Conservation (phyloP, 2,888 invertebrate genomes). For the Pristionchus entomophagus region DNA sequence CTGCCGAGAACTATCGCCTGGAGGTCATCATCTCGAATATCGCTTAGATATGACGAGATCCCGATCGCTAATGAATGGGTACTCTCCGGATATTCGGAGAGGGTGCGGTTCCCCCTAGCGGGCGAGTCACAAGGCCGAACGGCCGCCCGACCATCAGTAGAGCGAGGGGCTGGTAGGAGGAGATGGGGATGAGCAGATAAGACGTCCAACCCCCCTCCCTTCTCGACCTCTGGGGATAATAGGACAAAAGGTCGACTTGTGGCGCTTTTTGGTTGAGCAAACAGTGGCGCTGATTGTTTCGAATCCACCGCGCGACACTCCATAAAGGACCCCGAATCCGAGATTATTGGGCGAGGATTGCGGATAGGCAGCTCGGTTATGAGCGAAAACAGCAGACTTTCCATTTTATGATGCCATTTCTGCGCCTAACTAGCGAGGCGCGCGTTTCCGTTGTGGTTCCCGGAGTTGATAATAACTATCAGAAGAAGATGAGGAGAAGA, state of each 20-base stretch:
- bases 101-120: slow-evolving; percentile 16
- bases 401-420: background rate
- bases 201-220: slow-evolving; percentile 54
- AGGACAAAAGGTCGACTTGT: slow-evolving; percentile 34
- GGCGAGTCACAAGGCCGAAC: background rate
- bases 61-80: slow-evolving; percentile 11
- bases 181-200: slow-evolving; percentile 47
- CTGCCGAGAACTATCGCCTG: background rate
- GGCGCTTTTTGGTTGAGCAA: slow-evolving; percentile 31
- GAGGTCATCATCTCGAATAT: background rate
- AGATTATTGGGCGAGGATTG: slow-evolving; percentile 25
- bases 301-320: background rate
- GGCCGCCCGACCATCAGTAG: background rate
- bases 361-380: slow-evolving; percentile 9
- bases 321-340: background rate
- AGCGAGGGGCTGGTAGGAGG: slow-evolving; percentile 22
- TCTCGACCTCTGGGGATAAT: slow-evolving; percentile 51
- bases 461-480: background rate
- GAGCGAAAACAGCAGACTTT: background rate
- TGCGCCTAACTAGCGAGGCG: background rate
- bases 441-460: background rate
- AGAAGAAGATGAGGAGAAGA: background rate
- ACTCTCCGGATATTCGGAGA: background rate
- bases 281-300: background rate
- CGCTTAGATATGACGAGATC: slow-evolving; percentile 21